These are phyloP conservation scores for Penaeus indicus DNA, from an alignment of 1,140 invertebrate genomes.

Conservation along the genomic window DNA sequence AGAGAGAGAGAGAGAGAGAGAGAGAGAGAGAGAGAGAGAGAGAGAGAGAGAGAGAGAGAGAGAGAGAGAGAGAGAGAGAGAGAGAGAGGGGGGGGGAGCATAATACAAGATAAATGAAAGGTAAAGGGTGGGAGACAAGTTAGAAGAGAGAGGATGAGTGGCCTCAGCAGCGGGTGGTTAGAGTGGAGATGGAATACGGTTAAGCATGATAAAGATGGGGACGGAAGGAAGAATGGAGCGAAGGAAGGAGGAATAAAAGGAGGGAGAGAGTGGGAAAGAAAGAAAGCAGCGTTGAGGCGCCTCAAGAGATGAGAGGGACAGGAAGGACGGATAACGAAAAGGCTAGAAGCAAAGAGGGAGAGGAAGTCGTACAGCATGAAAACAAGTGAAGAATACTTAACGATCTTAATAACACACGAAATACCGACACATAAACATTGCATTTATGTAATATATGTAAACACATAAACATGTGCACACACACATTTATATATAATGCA, in stretches of 20 bases:
- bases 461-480: neutral
- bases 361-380: too few relatives aligned
- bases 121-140: neutral
- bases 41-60: neutral
- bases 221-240: neutral
- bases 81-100: neutral
- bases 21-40: conserved; percentile 17
- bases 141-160: neutral
- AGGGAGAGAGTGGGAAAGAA: neutral
- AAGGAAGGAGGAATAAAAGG: neutral
- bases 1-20: neutral
- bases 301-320: too few relatives aligned
- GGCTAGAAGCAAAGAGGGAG: too few relatives aligned
- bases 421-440: neutral
- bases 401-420: too few relatives aligned
- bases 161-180: too few relatives aligned
- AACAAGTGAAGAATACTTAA: too few relatives aligned
- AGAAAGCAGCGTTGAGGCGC: neutral
- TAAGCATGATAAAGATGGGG: too few relatives aligned
- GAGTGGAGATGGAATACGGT: too few relatives aligned
- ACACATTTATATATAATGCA: conserved; percentile 7
- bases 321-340: too few relatives aligned
- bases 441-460: neutral
- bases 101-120: neutral
- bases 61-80: neutral